These are phyloP conservation scores for Chrysotoxum bicinctum DNA, from an alignment of 2,888 invertebrate genomes.

Conservation along the genomic window DNA sequence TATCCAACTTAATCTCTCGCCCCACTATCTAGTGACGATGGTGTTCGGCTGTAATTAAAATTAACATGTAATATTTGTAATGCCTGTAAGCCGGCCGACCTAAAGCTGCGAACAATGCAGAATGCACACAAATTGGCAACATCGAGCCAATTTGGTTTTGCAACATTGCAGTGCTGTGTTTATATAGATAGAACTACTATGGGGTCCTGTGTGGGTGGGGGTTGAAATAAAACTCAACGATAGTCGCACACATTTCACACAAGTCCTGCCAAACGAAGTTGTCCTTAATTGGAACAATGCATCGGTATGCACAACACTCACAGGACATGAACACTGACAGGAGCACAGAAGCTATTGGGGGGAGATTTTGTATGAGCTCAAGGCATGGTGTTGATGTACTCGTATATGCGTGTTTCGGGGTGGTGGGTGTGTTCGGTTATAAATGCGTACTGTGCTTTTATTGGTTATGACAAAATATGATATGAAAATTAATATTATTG, in stretches of 20 bases:
- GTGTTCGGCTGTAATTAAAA: constrained; percentile 66
- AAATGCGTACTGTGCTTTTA: constrained; percentile 79
- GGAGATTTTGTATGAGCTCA: not conserved
- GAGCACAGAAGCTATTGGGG: not conserved
- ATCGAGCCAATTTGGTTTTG: constrained; percentile 42
- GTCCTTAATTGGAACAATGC: constrained; percentile 72
- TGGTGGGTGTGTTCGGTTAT: not conserved
- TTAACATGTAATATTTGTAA: constrained; percentile 73
- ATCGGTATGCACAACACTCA: constrained; percentile 67
- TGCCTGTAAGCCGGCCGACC: constrained; percentile 59
- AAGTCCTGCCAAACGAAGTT: constrained; percentile 48
- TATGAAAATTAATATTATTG: constrained; percentile 82
- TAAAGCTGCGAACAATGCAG: constrained; percentile 71
- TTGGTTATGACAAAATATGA: constrained; percentile 82
- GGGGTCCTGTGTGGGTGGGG: not conserved
- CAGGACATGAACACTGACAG: constrained; percentile 48
- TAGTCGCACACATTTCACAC: constrained; percentile 2
- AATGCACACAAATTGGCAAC: constrained; percentile 68
- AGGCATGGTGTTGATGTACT: not conserved
- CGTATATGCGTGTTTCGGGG: constrained; percentile 25
- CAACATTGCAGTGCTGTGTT: constrained; percentile 13
- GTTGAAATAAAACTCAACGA: not conserved
- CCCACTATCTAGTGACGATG: constrained; percentile 52
- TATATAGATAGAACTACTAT: not conserved
- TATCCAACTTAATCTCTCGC: constrained; percentile 65